These are phyloP conservation scores for Nannospalax galili DNA, from an alignment of 2,113 vertebrate species.

Conservation along the genomic window DNA sequence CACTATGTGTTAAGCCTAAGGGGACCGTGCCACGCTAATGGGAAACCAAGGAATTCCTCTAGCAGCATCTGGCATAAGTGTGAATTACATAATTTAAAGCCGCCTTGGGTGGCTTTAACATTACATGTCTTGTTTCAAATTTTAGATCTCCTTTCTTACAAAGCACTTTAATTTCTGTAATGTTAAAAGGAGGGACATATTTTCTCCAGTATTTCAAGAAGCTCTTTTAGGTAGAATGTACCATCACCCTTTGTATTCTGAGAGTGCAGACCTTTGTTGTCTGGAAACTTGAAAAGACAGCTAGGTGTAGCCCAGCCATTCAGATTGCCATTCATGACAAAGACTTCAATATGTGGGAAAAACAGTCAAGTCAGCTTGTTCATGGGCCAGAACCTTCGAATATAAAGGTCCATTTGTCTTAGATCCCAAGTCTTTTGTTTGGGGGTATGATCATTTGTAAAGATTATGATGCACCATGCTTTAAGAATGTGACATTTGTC, in stretches of 20 bases:
- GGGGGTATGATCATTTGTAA: not conserved
- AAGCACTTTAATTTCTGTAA: constrained; percentile 58
- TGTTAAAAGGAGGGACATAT: constrained; percentile 28
- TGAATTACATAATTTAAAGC: constrained; percentile 86
- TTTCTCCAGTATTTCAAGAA: not conserved
- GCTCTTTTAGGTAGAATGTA: not conserved
- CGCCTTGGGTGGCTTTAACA: constrained; percentile 78
- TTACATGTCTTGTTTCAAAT: constrained; percentile 77
- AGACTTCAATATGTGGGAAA: not conserved
- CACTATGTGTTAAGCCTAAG: constrained; percentile 83
- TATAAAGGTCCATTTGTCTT: not conserved
- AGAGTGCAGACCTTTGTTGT: not conserved
- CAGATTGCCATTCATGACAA: not conserved
- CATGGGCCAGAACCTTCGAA: not conserved
- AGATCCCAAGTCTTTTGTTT: not conserved
- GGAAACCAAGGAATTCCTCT: constrained; percentile 84
- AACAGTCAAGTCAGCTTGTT: not conserved
- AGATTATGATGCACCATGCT: not conserved
- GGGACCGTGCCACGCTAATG: constrained; percentile 84
- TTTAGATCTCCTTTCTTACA: constrained; percentile 54
- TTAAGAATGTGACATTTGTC: not conserved
- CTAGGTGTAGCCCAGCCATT: not conserved
- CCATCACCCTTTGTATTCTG: not conserved
- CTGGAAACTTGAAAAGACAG: constrained; percentile 33
- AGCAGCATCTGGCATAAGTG: constrained; percentile 81